Conservation (phyloP, 2,888 invertebrate genomes). For the Netelia melanura region DNA sequence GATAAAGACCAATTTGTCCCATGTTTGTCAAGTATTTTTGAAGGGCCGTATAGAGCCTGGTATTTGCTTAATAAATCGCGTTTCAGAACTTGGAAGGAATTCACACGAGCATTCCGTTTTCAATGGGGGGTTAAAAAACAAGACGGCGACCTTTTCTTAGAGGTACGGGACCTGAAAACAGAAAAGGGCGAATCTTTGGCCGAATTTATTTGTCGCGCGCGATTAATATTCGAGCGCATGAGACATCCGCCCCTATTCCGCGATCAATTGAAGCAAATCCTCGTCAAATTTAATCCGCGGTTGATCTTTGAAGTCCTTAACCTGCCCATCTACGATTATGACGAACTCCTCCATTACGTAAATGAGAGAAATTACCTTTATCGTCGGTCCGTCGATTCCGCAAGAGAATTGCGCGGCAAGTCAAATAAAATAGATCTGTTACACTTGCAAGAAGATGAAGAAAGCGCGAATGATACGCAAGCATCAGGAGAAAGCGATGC, state of each 20-base stretch:
- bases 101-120: constrained; percentile 46
- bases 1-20: constrained; percentile 41
- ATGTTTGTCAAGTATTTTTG: constrained; percentile 38
- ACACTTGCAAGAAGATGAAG: no score
- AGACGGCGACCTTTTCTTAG: constrained; percentile 39
- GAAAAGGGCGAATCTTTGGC: constrained; percentile 50
- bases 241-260: constrained; percentile 32
- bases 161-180: constrained; percentile 36
- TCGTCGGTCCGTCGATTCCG: constrained; percentile 1
- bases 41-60: constrained; percentile 57
- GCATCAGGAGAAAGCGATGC: not conserved
- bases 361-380: constrained; percentile 14
- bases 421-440: not conserved
- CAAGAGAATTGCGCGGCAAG: not conserved
- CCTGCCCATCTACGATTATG: constrained; percentile 13
- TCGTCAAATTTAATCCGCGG: constrained; percentile 50
- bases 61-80: constrained; percentile 41
- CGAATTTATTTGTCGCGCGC: constrained; percentile 56
- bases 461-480: no score
- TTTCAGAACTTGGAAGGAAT: constrained; percentile 48
- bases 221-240: constrained; percentile 57
- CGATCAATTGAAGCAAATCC: constrained; percentile 53
- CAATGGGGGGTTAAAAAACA: constrained; percentile 52
- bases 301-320: constrained; percentile 44
- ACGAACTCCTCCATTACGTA: constrained; percentile 11